phyloP scores from a whole-genome alignment of 2,797 vertebrate species.

The Bovichtus diacanthus region DNA sequence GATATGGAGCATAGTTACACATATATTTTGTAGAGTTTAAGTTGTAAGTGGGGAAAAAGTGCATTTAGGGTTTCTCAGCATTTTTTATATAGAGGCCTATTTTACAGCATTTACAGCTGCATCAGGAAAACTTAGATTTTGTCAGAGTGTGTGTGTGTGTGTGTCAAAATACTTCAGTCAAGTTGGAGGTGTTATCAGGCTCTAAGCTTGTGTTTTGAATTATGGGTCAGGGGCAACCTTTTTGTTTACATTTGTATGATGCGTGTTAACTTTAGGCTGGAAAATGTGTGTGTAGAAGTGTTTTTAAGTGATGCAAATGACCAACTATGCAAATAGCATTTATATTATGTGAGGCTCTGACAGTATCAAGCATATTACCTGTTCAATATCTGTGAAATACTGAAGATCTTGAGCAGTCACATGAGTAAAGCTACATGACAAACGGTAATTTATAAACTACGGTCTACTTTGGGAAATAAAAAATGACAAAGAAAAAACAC shows the following conservation, averaged over 20 bases:
- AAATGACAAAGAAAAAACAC: slow-evolving; percentile 17
- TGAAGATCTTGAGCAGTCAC: neutral
- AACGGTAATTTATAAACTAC: neutral
- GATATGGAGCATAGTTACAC: neutral
- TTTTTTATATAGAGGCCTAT: neutral
- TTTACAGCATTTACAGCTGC: neutral
- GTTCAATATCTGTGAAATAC: neutral
- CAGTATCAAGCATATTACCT: neutral
- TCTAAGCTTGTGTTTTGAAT: neutral
- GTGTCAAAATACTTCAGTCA: neutral
- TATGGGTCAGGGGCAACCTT: neutral
- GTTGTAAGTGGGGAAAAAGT: neutral
- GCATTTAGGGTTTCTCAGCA: neutral
- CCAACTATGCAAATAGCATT: neutral
- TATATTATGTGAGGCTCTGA: neutral
- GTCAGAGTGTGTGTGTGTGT: neutral
- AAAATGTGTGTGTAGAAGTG: no score
- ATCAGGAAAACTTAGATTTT: neutral
- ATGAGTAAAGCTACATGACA: neutral
- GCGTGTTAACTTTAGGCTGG: neutral
- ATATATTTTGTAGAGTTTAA: neutral
- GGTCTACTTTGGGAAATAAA: slow-evolving; percentile 23
- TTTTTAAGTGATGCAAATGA: neutral
- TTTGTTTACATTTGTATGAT: neutral
- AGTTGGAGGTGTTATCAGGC: neutral